Conservation (phyloP, 2,113 vertebrate species). For the Lampris megalopsis region DNA sequence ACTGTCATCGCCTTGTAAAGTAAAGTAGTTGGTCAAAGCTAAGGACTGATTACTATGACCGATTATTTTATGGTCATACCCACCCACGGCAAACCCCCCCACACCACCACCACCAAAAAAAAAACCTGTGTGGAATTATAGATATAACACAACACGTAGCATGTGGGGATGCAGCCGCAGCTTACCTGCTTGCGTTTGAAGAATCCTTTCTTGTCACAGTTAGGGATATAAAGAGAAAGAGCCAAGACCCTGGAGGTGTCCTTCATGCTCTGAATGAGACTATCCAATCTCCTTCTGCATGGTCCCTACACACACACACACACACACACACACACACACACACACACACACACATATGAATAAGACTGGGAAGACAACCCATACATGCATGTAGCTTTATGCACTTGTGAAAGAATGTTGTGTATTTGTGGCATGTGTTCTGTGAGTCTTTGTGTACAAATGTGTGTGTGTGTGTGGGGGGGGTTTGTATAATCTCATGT, state of each 20-base stretch:
- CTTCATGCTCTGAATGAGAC: conserved; percentile 91
- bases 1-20: no score
- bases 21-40: no score
- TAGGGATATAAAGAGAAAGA: conserved; percentile 92
- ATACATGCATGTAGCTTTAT: background rate
- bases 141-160: background rate
- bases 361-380: no score
- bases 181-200: conserved; percentile 97
- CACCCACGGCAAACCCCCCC: no score
- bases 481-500: conserved; percentile 8
- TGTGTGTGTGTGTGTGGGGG: conserved; percentile 3
- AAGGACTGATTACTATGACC: no score
- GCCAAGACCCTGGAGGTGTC: conserved; percentile 88
- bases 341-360: conserved; percentile 4
- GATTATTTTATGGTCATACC: no score
- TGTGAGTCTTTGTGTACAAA: background rate
- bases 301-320: conserved; percentile 85
- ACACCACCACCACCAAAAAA: no score
- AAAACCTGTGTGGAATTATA: no score
- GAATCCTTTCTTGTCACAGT: conserved; percentile 98
- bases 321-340: conserved; percentile 22
- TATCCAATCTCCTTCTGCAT: conserved; percentile 93
- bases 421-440: background rate
- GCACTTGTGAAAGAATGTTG: background rate
- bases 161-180: background rate